Evolutionary conservation across 1,140 invertebrate genomes (phyloP), one percentile per base, ranked within the genome.

Genomic region (Paraescarpia echinospica): DNA sequence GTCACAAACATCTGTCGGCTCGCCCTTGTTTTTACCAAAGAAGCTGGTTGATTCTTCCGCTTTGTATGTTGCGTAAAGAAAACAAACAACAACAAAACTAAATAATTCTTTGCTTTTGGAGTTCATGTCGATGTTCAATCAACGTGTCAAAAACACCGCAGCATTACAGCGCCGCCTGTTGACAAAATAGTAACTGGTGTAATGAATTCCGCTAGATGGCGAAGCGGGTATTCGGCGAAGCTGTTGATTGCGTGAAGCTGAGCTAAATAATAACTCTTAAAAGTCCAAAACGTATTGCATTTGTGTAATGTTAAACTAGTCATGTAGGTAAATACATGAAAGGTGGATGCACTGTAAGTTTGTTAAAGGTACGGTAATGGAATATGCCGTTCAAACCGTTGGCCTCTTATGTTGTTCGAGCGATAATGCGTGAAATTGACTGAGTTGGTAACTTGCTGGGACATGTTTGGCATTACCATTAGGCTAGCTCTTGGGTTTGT

Each of bases 21-120:
- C 59, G 14, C 59, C 59, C 4, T 77, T 12, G 27, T 77, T 18
- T 77, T 77, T 77, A 77, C 59, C 59, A 77, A 77, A 77, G 59
- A 89, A 92, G 34, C 92, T 89, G 51, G 59, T 89, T 34, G 92
- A 92, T 92, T 92, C 92, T 34, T 92, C 33, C 34, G 92, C 92
- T 35, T 59, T 92, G 92, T 92, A 33, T 18, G 92, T 34, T 0
- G 92, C 89, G n/a, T 59, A 35, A 88, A 33, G 9, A 35, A 91
- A 91, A 35, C 90, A 91, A 91, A 91, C 18, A 35, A 41, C 90
- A 4, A 91, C 14, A 31, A 77, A 77, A 77, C 2, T 77, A 27
- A 77, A 77, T 77, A 77, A 77, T 27, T 14, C 9, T 77, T 77
- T 77, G 12, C 22, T 77, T 77, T 77, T 77, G 59, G 22, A 77